Evolutionary conservation across 2,888 invertebrate species (phyloP).

Genomic region (Mythimna lalbum): DNA sequence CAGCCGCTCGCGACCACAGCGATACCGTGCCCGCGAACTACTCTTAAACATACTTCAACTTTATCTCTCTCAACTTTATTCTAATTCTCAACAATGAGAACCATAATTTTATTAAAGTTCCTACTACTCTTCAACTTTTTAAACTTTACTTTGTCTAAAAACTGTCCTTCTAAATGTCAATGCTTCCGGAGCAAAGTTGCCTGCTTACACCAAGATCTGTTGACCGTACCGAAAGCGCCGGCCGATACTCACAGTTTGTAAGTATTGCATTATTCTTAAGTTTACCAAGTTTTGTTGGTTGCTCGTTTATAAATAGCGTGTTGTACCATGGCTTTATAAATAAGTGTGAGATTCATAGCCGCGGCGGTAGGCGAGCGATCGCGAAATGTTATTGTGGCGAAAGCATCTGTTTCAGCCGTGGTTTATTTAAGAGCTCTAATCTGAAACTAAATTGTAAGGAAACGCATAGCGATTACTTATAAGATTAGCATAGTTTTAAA

Average conservation of each 20-base stretch:
- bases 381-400: constrained; percentile 74
- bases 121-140: constrained; percentile 72
- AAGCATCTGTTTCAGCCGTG: constrained; percentile 66
- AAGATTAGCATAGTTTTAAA: constrained; percentile 1
- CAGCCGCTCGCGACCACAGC: constrained; percentile 57
- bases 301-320: constrained; percentile 61
- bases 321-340: constrained; percentile 67
- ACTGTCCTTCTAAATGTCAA: constrained; percentile 80
- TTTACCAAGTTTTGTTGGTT: constrained; percentile 50
- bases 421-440: constrained; percentile 56
- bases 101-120: constrained; percentile 67
- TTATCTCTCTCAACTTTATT: constrained; percentile 30
- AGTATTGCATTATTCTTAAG: constrained; percentile 70
- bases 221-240: constrained; percentile 76
- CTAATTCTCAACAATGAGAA: constrained; percentile 66
- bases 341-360: constrained; percentile 64
- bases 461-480: constrained; percentile 44
- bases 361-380: constrained; percentile 62
- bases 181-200: constrained; percentile 78
- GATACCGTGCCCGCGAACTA: constrained; percentile 43
- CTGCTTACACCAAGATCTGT: constrained; percentile 79
- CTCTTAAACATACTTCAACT: constrained; percentile 11
- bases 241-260: constrained; percentile 81
- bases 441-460: constrained; percentile 27
- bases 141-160: constrained; percentile 62